These are phyloP conservation scores for Strix aluco DNA, from an alignment of 2,113 vertebrate genomes.

Conservation along the genomic window DNA sequence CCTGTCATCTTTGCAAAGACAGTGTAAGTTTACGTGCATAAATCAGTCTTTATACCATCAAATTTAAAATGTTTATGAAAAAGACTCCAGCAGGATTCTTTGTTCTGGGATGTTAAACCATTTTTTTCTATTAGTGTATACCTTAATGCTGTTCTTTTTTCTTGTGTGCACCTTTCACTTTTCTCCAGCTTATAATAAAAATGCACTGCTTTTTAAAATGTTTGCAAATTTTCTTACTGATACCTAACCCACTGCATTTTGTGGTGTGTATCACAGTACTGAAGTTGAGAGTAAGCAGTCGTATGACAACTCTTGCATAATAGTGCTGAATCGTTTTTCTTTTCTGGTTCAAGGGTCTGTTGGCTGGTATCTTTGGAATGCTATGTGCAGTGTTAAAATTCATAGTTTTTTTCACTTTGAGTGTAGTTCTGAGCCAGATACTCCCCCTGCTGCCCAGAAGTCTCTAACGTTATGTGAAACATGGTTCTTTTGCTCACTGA, in stretches of 20 bases:
- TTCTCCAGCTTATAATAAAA: background rate
- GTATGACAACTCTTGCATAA: background rate
- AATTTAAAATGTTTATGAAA: background rate
- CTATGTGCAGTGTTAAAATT: background rate
- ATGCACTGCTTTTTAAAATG: background rate
- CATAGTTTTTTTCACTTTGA: background rate
- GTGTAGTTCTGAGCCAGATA: background rate
- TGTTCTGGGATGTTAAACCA: background rate
- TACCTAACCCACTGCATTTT: background rate
- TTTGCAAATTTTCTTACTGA: background rate
- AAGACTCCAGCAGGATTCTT: background rate
- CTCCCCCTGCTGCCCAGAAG: conserved; percentile 3
- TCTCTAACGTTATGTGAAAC: background rate
- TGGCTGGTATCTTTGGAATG: background rate
- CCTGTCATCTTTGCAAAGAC: conserved; percentile 50
- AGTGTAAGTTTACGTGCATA: background rate
- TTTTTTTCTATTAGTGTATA: background rate
- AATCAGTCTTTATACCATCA: background rate
- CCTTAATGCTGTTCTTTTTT: background rate
- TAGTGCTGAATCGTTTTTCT: background rate
- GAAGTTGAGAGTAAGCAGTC: background rate
- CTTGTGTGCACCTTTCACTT: background rate
- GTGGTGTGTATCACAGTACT: background rate
- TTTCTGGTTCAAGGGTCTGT: background rate
- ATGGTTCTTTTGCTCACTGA: fast-evolving